Evolutionary conservation across 2,888 invertebrate genomes (phyloP).

Genomic region (Drosophila atripex): DNA sequence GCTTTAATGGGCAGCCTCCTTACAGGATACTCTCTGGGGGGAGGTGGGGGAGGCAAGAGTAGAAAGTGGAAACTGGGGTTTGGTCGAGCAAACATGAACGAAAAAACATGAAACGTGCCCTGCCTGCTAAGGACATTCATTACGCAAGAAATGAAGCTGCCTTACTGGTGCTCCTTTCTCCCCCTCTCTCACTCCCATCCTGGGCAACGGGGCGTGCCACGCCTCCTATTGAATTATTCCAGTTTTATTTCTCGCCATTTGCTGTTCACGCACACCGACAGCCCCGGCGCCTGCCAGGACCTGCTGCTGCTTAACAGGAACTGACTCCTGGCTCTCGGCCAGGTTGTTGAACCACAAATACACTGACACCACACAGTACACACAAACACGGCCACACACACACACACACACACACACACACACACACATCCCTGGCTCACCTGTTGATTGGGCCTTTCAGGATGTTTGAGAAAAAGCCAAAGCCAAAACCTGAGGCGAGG

Average conservation of each 20-base stretch:
- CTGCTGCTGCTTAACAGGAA: slow-evolving; percentile 8
- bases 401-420: slow-evolving; percentile 18
- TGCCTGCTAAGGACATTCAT: slow-evolving; percentile 74
- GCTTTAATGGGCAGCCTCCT: slow-evolving; percentile 45
- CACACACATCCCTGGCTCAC: slow-evolving; percentile 37
- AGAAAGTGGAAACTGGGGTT: neutral
- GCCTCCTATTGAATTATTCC: slow-evolving; percentile 61
- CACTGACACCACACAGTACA: slow-evolving; percentile 24
- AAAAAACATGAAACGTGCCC: slow-evolving; percentile 70
- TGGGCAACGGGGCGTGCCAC: slow-evolving; percentile 28
- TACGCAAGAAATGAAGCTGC: slow-evolving; percentile 67
- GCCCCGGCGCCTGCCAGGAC: slow-evolving; percentile 15
- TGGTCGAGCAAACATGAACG: slow-evolving; percentile 53
- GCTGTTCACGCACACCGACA: slow-evolving; percentile 35
- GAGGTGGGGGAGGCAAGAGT: neutral
- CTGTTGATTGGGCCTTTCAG: slow-evolving; percentile 64
- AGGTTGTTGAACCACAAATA: slow-evolving; percentile 68
- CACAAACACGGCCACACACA: slow-evolving; percentile 19
- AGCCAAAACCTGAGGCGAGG: slow-evolving; percentile 14
- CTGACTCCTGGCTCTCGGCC: slow-evolving; percentile 49
- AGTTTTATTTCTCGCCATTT: slow-evolving; percentile 63
- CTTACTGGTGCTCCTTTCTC: slow-evolving; percentile 8
- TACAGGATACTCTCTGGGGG: neutral
- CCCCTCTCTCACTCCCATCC: neutral
- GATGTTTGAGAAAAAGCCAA: slow-evolving; percentile 34